Conservation (phyloP, 2,797 vertebrate genomes). For the Amphiprion clarkii region DNA sequence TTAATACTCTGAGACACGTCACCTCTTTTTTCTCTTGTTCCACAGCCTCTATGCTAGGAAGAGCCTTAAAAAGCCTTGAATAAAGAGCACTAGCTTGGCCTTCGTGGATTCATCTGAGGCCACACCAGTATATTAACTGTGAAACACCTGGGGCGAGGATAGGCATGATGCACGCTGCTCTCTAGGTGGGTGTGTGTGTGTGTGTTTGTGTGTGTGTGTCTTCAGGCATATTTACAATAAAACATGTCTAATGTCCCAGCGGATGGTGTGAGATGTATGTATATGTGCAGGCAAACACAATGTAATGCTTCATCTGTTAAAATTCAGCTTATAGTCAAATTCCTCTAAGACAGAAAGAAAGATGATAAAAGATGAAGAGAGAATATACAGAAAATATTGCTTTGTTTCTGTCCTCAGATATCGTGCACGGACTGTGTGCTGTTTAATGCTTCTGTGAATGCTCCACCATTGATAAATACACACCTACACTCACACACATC, state of each 20-base stretch:
- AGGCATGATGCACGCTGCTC: conserved; percentile 51
- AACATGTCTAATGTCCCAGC: conserved; percentile 38
- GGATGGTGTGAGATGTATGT: conserved; percentile 21
- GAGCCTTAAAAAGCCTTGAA: conserved; percentile 62
- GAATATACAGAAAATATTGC: not conserved
- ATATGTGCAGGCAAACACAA: conserved; percentile 4
- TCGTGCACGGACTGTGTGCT: conserved; percentile 31
- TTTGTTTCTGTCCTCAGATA: conserved; percentile 27
- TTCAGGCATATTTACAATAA: conserved; percentile 60
- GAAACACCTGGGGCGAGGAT: conserved; percentile 64
- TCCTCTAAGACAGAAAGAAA: conserved; percentile 9
- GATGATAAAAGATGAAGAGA: conserved; percentile 1
- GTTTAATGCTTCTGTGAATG: conserved; percentile 38
- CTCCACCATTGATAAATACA: conserved; percentile 36
- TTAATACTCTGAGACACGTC: conserved; percentile 61
- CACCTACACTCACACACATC: conserved; percentile 22
- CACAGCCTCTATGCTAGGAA: conserved; percentile 20
- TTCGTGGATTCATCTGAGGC: conserved; percentile 59
- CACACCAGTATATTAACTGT: conserved; percentile 60
- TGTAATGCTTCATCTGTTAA: conserved; percentile 18
- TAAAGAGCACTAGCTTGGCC: conserved; percentile 61
- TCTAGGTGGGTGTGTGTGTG: conserved; percentile 19
- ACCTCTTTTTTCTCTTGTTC: conserved; percentile 24
- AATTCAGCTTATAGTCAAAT: conserved; percentile 24
- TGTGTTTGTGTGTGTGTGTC: not conserved